These are phyloP conservation scores for Excalfactoria chinensis DNA, from an alignment of 2,113 vertebrate genomes.

Conservation along the genomic window DNA sequence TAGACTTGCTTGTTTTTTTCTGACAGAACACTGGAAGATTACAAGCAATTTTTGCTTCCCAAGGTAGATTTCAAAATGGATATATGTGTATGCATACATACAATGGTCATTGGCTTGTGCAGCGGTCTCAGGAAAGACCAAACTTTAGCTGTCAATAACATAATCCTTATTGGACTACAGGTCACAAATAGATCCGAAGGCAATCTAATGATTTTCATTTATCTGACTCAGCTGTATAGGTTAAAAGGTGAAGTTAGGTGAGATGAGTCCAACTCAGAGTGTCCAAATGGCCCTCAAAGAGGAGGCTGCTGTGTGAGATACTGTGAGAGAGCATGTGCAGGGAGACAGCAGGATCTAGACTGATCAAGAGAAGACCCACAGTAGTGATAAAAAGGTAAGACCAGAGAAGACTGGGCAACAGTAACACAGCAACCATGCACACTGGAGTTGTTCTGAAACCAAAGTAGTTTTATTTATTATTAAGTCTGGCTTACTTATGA, in stretches of 20 bases:
- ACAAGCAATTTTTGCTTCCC: not conserved
- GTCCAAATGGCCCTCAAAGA: not conserved
- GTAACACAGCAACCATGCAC: not conserved
- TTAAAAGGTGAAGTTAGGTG: not conserved
- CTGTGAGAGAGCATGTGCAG: not conserved
- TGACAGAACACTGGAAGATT: not conserved
- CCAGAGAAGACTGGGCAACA: not conserved
- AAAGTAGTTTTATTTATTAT: not conserved
- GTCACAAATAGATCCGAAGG: not conserved
- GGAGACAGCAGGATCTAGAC: accelerated
- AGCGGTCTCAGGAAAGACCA: not conserved
- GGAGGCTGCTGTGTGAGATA: not conserved
- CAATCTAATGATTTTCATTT: not conserved
- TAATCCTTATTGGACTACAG: not conserved
- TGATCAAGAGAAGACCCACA: not conserved
- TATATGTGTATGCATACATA: not conserved
- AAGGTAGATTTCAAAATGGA: not conserved
- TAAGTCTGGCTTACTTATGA: not conserved
- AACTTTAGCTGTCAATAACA: not conserved
- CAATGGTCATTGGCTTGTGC: not conserved
- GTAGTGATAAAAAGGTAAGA: not conserved
- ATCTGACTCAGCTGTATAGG: not conserved
- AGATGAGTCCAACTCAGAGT: not conserved
- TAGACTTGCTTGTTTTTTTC: not conserved
- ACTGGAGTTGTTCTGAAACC: not conserved